Conservation (phyloP, 1,140 invertebrate species). For the Listronotus bonariensis region DNA sequence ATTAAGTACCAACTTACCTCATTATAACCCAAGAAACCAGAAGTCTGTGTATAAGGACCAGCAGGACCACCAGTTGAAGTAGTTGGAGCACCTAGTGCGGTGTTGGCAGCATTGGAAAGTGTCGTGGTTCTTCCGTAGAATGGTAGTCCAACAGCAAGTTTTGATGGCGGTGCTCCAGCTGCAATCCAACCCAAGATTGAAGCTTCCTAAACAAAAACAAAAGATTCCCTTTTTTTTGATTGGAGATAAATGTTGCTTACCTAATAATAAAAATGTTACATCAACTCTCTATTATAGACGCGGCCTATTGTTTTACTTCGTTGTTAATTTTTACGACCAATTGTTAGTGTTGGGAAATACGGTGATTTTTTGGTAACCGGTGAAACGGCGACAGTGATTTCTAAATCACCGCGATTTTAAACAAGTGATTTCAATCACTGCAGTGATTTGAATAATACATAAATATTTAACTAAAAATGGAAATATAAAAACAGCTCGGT, state of each 20-base stretch:
- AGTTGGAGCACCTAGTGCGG: slow-evolving; percentile 60
- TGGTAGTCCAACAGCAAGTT: slow-evolving; percentile 69
- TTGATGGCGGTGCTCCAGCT: slow-evolving; percentile 58
- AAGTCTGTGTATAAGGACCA: slow-evolving; percentile 72
- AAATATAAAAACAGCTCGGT: too few relatives aligned
- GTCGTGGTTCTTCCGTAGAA: slow-evolving; percentile 70
- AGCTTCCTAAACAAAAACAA: slow-evolving; percentile 42
- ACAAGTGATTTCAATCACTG: too few relatives aligned
- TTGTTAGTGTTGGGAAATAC: too few relatives aligned
- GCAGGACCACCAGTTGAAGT: slow-evolving; percentile 61
- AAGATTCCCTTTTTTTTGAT: slow-evolving; percentile 51
- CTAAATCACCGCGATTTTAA: too few relatives aligned
- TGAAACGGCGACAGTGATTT: too few relatives aligned
- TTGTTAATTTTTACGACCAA: too few relatives aligned
- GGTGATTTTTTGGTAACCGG: too few relatives aligned
- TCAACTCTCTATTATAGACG: too few relatives aligned
- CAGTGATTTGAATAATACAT: too few relatives aligned
- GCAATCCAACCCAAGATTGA: slow-evolving; percentile 53
- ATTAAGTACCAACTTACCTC: slow-evolving; percentile 59
- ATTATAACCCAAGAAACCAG: slow-evolving; percentile 77
- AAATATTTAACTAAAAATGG: too few relatives aligned
- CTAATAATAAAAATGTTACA: too few relatives aligned
- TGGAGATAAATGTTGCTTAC: slow-evolving; percentile 2
- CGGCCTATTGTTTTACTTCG: too few relatives aligned
- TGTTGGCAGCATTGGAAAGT: slow-evolving; percentile 57